Conservation (phyloP, 2,113 vertebrate species). For the Colinus virginianus region DNA sequence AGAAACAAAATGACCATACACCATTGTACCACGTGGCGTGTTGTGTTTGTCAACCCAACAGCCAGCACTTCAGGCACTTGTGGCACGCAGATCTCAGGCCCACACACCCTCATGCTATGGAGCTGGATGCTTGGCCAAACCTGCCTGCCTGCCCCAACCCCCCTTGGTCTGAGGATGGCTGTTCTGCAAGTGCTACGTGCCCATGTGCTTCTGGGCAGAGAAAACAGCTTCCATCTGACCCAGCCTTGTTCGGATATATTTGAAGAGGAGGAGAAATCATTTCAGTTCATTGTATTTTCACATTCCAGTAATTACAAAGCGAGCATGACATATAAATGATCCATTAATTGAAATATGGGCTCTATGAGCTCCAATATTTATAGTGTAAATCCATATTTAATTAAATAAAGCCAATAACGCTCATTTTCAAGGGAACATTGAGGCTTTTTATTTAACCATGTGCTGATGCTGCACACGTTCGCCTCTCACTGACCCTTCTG, state of each 20-base stretch:
- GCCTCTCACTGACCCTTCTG: not conserved
- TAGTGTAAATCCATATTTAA: conserved; percentile 84
- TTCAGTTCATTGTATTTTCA: conserved; percentile 71
- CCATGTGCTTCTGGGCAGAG: not conserved
- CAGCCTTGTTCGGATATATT: conserved; percentile 31
- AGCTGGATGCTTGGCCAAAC: not conserved
- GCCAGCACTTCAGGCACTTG: not conserved
- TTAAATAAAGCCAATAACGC: conserved; percentile 83
- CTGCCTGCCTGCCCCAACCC: not conserved
- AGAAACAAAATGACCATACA: not conserved
- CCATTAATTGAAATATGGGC: conserved; percentile 83
- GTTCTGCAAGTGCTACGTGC: not conserved
- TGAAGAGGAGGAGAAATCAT: conserved; percentile 65
- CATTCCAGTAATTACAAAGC: conserved; percentile 82
- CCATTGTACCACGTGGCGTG: not conserved
- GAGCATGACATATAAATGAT: conserved; percentile 81
- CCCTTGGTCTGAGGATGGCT: fast-evolving
- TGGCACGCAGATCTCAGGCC: not conserved
- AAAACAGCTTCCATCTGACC: conserved; percentile 4
- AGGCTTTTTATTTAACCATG: conserved; percentile 73
- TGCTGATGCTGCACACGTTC: conserved; percentile 16
- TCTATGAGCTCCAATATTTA: conserved; percentile 78
- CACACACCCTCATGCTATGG: not conserved
- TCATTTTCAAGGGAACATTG: conserved; percentile 77
- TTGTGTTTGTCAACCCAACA: not conserved